Base-by-base conservation (phyloP, 1,140 invertebrate species). In the Hypothenemus hampei region DNA sequence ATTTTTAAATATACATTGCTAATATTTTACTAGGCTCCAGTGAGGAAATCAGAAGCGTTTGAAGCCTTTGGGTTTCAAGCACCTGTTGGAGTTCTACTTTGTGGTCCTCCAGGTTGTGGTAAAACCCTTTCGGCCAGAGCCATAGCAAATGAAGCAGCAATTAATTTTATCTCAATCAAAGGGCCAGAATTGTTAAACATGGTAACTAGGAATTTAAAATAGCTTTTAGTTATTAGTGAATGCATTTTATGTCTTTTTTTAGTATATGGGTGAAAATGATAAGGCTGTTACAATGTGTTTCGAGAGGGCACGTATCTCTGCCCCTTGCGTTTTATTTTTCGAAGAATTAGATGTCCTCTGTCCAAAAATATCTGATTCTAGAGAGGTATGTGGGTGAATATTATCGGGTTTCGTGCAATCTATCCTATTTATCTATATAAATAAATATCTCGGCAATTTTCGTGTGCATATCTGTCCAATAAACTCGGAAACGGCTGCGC, bases 221-320 rank as follows among this genome's bases (percentile, higher is more conserved):
- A n/a, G n/a, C n/a, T n/a, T n/a, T n/a, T n/a, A n/a, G n/a, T n/a
- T n/a, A n/a, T n/a, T n/a, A n/a, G n/a, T n/a, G n/a, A n/a, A n/a
- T n/a, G n/a, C n/a, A n/a, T n/a, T n/a, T n/a, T n/a, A 24, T 7
- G 29, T 22, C 33, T 48, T 50, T 60, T 74, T 77, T 20, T 67
- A 93, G 92, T 99, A 99, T 75, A 92, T 99, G 23, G 97, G 97
- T 58, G 97, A 99, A 75, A 98, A 94, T 77, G 97, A 99, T 74
- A 80, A 90, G 65, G 93, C 93, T 3, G 93, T 99, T 0, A 76
- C 97, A 26, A 86, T 93, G 18, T 91, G 94, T 65, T 99, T 99
- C 70, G 83, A 91, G 67, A 78, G 95, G 58, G 97, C 96, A 0
- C 74, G 88, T 33, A 96, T 96, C 73, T 97, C 94, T 0, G 81